phyloP scores from a whole-genome alignment of 2,888 invertebrate species.

The Coleophora deauratella region DNA sequence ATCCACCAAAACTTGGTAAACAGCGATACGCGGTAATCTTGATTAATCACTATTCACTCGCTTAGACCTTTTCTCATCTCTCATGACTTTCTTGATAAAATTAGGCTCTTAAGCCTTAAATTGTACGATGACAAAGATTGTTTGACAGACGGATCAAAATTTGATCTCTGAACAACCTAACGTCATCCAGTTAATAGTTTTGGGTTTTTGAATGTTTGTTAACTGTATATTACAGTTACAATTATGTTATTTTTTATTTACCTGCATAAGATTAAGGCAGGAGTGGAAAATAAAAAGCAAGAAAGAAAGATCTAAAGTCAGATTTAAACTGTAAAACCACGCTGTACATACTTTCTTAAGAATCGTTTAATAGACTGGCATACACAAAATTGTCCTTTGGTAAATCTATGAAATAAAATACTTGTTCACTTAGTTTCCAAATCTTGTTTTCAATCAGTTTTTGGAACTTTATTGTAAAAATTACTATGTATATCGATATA shows the following conservation, averaged over 20 bases:
- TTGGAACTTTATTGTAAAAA: too few species aligned
- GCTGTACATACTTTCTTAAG: too few species aligned
- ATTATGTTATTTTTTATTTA: not conserved
- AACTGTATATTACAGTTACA: not conserved
- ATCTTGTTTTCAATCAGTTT: too few species aligned
- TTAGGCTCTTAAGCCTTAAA: constrained; percentile 4
- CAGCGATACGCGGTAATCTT: constrained; percentile 53
- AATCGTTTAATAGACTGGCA: too few species aligned
- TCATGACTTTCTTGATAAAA: constrained; percentile 11
- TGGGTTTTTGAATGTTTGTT: not conserved
- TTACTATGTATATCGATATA: too few species aligned
- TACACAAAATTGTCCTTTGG: too few species aligned
- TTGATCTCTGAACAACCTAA: not conserved
- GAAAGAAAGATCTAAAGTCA: too few species aligned
- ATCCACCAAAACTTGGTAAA: constrained; percentile 53
- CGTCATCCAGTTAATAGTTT: not conserved
- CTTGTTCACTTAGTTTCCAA: too few species aligned
- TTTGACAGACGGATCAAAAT: not conserved
- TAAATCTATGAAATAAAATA: too few species aligned
- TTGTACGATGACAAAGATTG: not conserved
- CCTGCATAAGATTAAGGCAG: not conserved
- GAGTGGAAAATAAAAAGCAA: constrained; percentile 22
- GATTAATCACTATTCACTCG: constrained; percentile 44
- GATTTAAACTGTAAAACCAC: too few species aligned
- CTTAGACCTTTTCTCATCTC: constrained; percentile 15